Percentiles rank a stretch among this genome's conserved stretches.
Conservation (phyloP, 2,113 vertebrate species). For the Notothenia coriiceps region DNA sequence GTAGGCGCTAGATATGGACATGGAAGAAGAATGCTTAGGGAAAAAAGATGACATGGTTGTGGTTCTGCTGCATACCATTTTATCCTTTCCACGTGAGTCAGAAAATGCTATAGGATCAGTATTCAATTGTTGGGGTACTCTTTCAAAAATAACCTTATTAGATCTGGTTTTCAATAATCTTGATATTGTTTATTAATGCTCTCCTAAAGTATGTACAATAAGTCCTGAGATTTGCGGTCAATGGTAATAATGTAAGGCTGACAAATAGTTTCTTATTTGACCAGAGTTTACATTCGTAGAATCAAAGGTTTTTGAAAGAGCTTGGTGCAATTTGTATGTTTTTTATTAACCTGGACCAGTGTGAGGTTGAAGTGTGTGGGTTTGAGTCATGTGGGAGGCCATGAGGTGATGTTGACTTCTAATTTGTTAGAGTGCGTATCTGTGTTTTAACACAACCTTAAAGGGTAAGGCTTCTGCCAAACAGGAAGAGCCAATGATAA, state of each 20-base stretch:
- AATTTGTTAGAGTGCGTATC: conserved; percentile 41
- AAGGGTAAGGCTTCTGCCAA: conserved; percentile 41
- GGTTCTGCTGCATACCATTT: no score
- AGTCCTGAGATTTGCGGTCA: no score
- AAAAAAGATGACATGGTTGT: background rate
- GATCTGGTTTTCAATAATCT: background rate
- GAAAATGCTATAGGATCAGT: background rate
- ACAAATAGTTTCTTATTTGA: no score
- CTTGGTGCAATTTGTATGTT: background rate
- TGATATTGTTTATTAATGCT: background rate
- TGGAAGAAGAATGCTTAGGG: background rate
- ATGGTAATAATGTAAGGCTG: no score
- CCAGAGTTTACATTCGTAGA: background rate
- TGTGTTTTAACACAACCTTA: conserved; percentile 32
- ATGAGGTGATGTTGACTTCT: conserved; percentile 32
- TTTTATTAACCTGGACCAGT: background rate
- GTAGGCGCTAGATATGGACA: background rate
- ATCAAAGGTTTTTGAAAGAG: background rate
- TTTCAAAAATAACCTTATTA: no score
- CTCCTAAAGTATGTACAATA: background rate
- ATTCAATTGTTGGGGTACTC: background rate
- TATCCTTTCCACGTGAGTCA: background rate
- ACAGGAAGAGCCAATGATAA: conserved; percentile 68
- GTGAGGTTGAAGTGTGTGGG: background rate
- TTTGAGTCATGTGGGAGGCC: conserved; percentile 7